A percentile compares a stretch with the other conserved stretches of the same genome.
These are phyloP conservation scores for Drosophila merina DNA, from an alignment of 2,888 invertebrate genomes.

Conservation along the genomic window DNA sequence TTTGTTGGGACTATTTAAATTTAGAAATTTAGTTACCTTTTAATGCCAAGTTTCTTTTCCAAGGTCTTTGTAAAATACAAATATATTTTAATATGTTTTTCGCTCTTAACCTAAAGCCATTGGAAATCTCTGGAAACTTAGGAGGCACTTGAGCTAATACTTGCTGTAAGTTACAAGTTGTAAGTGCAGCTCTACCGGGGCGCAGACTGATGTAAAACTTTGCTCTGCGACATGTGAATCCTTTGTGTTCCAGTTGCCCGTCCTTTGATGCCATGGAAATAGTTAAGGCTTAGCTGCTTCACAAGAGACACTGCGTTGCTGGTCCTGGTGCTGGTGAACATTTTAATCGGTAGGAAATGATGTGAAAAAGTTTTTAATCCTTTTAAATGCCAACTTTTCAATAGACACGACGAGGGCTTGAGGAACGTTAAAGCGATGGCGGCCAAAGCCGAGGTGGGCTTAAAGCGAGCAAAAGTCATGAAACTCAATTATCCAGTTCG, in stretches of 20 bases:
- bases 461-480: conserved; percentile 47
- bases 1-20: conserved; percentile 6
- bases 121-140: no score
- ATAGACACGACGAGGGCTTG: conserved; percentile 6
- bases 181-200: conserved; percentile 26
- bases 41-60: no score
- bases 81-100: no score
- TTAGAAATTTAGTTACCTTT: not conserved
- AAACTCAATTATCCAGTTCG: conserved; percentile 48
- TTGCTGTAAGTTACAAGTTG: conserved; percentile 30
- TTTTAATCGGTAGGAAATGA: conserved; percentile 68
- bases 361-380: conserved; percentile 62
- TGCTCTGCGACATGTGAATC: conserved; percentile 45
- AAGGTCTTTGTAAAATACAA: no score
- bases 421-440: conserved; percentile 27
- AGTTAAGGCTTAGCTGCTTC: conserved; percentile 35
- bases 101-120: no score
- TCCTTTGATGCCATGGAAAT: conserved; percentile 23
- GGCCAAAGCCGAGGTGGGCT: conserved; percentile 24
- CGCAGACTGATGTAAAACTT: conserved; percentile 41
- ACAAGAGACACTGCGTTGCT: conserved; percentile 14
- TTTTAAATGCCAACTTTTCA: conserved; percentile 57
- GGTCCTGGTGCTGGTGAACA: conserved; percentile 25
- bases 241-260: conserved; percentile 22
- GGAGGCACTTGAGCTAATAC: no score